phyloP scores from a whole-genome alignment of 1,140 invertebrate genomes.

The Drosophila parvula region DNA sequence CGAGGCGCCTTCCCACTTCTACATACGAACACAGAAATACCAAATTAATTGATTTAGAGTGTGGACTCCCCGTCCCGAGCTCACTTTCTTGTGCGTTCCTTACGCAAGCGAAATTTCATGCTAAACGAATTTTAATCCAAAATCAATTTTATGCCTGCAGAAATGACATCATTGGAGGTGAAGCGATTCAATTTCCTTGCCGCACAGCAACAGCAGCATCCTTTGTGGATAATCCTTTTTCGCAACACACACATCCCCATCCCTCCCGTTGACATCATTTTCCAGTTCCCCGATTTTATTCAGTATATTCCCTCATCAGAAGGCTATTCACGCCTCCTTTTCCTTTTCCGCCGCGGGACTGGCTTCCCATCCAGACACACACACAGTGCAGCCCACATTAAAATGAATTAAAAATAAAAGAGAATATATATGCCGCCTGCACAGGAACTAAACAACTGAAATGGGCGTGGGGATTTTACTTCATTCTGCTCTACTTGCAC shows the following conservation, averaged over 20 bases:
- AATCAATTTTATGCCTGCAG: constrained; percentile 57
- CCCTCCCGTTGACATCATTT: constrained; percentile 28
- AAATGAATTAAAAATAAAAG: constrained; percentile 32
- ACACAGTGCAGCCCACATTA: constrained; percentile 32
- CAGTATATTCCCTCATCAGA: not conserved
- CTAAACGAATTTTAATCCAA: constrained; percentile 61
- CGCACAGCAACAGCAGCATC: constrained; percentile 27
- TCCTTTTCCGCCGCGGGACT: constrained; percentile 5
- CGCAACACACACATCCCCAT: not conserved
- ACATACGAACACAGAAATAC: constrained; percentile 52
- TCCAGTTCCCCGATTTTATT: not conserved
- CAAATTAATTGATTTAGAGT: constrained; percentile 71
- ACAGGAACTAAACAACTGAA: constrained; percentile 36
- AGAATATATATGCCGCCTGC: constrained; percentile 54
- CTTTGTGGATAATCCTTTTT: constrained; percentile 27
- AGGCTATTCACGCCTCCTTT: constrained; percentile 15
- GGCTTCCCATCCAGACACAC: constrained; percentile 2
- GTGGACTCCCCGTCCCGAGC: constrained; percentile 9
- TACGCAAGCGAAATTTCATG: constrained; percentile 30
- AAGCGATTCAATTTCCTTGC: constrained; percentile 17
- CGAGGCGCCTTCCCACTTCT: constrained; percentile 38
- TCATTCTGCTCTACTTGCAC: constrained; percentile 40
- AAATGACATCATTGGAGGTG: constrained; percentile 55
- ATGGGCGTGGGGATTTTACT: constrained; percentile 30
- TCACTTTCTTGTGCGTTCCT: constrained; percentile 1